Base-by-base conservation (phyloP, 2,888 invertebrate species). In the Tyria jacobaeae region DNA sequence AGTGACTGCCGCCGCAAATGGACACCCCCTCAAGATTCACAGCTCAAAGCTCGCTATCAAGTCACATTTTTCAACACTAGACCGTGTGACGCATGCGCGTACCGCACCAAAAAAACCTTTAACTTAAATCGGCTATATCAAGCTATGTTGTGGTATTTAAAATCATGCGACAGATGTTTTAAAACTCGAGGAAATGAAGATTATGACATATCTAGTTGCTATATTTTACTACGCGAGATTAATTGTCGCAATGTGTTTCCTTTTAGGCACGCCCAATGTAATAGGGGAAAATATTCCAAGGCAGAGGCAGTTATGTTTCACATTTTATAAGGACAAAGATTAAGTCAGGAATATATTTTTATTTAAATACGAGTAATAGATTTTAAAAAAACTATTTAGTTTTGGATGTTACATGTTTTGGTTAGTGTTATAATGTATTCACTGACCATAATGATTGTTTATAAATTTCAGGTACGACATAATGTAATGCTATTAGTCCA, bases 351-450 rank as follows among this genome's bases (percentile, higher is more conserved):
- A 44, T 12, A 21, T 3, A 12, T 44, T 31, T 44, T 1, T 12
- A 21, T 12, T 5, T 12, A 3, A 21, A 10, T 21, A 44, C 21
- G 12, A 34, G n/a, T n/a, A n/a, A n/a, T n/a, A n/a, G n/a, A n/a
- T n/a, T n/a, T 21, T 34, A 9, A 15, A 51, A 21, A 51, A 51
- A 21, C 2, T n/a, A 7, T 14, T 34, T 35, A 35, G 14, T 47
- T 47, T 47, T 47, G 47, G 47, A 24, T 47, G 47, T 31, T 31
- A 31, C 47, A 47, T 47, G 24, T 51, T 35, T 51, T 51, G 35
- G 34, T 3, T 35, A 39, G 15, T 39, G 5, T 15, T 15, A 15
- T 15, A 37, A 5, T 37, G 0, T 17, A n/a, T 14, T 34, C 21
- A 51, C 35, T 51, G 35, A 27, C 39, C 27, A 54, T 41, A 41